phyloP scores from a whole-genome alignment of 2,888 invertebrate genomes.

The Aleiodes alternator region DNA sequence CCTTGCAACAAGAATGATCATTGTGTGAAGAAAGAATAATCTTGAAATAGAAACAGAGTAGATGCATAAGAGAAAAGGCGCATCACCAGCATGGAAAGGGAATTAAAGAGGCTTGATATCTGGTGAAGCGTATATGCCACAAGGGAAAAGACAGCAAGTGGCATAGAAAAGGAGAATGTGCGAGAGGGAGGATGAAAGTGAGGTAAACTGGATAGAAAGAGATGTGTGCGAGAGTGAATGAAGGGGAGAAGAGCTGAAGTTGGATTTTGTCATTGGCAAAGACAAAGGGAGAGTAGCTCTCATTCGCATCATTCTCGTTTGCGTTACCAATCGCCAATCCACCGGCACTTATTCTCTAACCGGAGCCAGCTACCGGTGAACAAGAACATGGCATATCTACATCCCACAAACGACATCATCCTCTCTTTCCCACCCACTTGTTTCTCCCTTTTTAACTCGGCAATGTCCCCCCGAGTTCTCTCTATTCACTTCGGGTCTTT shows the following conservation, averaged over 20 bases:
- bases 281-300: slow-evolving; percentile 29
- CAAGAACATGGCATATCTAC: slow-evolving; percentile 73
- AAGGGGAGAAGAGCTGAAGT: not conserved
- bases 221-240: not conserved
- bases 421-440: slow-evolving; percentile 20
- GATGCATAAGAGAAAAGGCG: slow-evolving; percentile 12
- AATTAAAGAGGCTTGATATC: slow-evolving; percentile 17
- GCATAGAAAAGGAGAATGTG: not conserved
- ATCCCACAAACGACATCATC: slow-evolving; percentile 60
- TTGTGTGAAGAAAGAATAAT: not conserved
- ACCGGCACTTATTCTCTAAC: slow-evolving; percentile 31
- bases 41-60: not conserved
- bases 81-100: slow-evolving; percentile 2
- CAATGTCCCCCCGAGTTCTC: slow-evolving; percentile 7
- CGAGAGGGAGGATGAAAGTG: slow-evolving; percentile 10
- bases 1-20: not conserved
- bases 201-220: slow-evolving; percentile 24
- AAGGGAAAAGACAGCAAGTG: slow-evolving; percentile 26
- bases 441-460: slow-evolving; percentile 40
- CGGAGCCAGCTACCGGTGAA: slow-evolving; percentile 23
- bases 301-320: slow-evolving; percentile 39
- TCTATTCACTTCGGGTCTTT: slow-evolving; percentile 28
- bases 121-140: slow-evolving; percentile 8
- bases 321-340: slow-evolving; percentile 39
- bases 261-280: slow-evolving; percentile 18